Base-by-base conservation (phyloP, 92 coral and sea anemone species). In the Siderastrea radians region DNA sequence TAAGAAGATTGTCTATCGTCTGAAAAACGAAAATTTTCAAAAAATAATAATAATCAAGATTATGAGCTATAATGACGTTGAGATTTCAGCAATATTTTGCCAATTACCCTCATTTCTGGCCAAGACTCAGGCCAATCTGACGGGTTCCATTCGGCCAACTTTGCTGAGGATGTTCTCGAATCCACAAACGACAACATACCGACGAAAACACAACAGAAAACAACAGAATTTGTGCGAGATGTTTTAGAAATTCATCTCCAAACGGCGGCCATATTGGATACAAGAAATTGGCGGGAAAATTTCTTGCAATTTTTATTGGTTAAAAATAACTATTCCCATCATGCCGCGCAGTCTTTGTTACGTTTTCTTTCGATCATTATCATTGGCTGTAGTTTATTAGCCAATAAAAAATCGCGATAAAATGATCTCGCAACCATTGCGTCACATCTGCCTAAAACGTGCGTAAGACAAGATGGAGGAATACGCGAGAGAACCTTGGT, bases 401-500 rank as follows among this genome's bases (percentile, higher is more conserved):
- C 98, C 98, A 95, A 95, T 95, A 84, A 87, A 5, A 81, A 8
- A 48, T 9, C 45, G 14, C 68, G 81, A 86, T 74, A 90, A 64
- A 87, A 52, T n/a, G 9, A 13, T 49, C 55, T 43, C 58, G 50
- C 65, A 68, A 59, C 17, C 71, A 66, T 95, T 95, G 96, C 98
- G 96, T 95, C 98, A 95, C 88, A 83, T 81, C 74, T 77, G 55
- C 79, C 4, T 73, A 76, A 88, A 90, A 85, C 98, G 93, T 93
- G 96, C 91, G 53, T 15, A 68, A 83, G 53, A 26, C 88, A 93
- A 91, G 68, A 97, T 97, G 99, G 99, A 97, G 95, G 99, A 97
- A 86, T 97, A 97, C n/a, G 99, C 99, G 15, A 95, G 99, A 88
- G 99, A 97, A 91, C 99, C 99, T 45, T 97, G 99, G 99, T 97